phyloP scores from a whole-genome alignment of 2,888 invertebrate species.

The Drosophila emarginata region DNA sequence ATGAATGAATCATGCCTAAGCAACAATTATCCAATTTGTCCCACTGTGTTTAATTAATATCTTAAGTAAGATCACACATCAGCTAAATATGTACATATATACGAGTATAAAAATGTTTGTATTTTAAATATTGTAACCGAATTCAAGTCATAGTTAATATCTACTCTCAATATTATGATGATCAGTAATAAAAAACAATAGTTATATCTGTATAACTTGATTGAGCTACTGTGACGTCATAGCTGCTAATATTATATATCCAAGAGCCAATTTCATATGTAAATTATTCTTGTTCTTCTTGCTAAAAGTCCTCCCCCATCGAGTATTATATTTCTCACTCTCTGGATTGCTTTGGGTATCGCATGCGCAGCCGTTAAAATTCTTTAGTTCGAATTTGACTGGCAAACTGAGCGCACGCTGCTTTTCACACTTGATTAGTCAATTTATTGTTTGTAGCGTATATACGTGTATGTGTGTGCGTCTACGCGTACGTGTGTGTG shows the following conservation, averaged over 20 bases:
- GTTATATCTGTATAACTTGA: not conserved
- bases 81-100: too few species aligned
- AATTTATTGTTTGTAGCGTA: conserved; percentile 25
- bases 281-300: not conserved
- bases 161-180: not conserved
- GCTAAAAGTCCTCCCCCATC: not conserved
- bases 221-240: conserved; percentile 32
- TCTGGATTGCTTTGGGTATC: conserved; percentile 45
- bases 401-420: conserved; percentile 54
- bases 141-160: not conserved
- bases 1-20: not conserved
- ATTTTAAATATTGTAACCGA: conserved; percentile 11
- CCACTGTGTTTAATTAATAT: conserved; percentile 65
- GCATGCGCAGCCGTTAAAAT: conserved; percentile 65
- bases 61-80: conserved; percentile 35
- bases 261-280: conserved; percentile 49
- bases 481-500: conserved; percentile 31
- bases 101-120: not conserved
- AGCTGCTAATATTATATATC: not conserved
- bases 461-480: not conserved
- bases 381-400: conserved; percentile 57
- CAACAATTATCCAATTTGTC: conserved; percentile 7
- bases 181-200: not conserved
- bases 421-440: conserved; percentile 11
- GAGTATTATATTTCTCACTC: not conserved